These are phyloP conservation scores for Dicrostonyx torquatus DNA, from an alignment of 2,797 vertebrate species.

Conservation along the genomic window DNA sequence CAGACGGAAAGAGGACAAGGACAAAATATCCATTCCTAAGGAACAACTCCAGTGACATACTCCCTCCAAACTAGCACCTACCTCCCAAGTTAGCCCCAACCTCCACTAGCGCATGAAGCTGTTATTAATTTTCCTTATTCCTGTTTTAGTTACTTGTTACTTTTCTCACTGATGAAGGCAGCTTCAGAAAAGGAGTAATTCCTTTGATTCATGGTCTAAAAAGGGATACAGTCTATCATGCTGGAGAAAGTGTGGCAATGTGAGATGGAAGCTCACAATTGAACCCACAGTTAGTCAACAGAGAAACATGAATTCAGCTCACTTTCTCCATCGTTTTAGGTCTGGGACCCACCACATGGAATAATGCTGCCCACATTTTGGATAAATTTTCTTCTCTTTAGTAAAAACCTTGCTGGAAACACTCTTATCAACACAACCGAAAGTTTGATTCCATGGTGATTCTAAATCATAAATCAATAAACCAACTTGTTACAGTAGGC, in stretches of 20 bases:
- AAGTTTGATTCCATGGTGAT: background rate
- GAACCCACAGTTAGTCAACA: background rate
- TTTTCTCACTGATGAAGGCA: background rate
- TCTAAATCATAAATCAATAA: background rate
- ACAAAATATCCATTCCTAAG: background rate
- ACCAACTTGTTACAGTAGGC: background rate
- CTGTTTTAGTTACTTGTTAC: too few relatives aligned
- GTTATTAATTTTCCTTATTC: too few relatives aligned
- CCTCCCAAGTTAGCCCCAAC: background rate
- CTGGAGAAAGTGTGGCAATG: too few relatives aligned
- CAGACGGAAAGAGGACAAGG: background rate
- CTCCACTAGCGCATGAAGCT: too few relatives aligned
- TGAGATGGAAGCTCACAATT: too few relatives aligned
- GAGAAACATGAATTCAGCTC: background rate
- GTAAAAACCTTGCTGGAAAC: background rate
- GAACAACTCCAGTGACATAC: background rate
- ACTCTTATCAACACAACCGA: background rate
- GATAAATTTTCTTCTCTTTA: background rate
- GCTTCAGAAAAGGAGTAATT: background rate
- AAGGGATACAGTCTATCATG: background rate
- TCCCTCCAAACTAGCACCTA: background rate
- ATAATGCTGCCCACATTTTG: background rate
- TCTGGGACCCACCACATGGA: rapidly evolving
- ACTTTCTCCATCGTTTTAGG: background rate
- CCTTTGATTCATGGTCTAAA: background rate